Conservation (phyloP, 2,797 vertebrate species). For the Remorina albescens region DNA sequence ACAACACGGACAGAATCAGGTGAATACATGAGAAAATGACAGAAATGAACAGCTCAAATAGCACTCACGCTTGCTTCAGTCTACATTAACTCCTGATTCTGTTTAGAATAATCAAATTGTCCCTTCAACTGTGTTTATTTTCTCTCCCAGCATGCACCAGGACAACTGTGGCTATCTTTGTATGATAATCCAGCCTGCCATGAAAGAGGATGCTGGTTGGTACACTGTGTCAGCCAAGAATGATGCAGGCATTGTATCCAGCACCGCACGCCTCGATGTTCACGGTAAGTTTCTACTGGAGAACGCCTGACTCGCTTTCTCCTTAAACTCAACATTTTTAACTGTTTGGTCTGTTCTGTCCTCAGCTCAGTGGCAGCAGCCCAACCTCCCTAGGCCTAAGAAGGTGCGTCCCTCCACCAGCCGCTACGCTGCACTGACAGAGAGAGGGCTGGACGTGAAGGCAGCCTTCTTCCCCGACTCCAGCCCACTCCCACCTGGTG, state of each 20-base stretch:
- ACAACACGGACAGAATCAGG: slow-evolving; percentile 98
- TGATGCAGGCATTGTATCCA: slow-evolving; percentile 96
- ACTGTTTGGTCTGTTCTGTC: neutral
- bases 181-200: slow-evolving; percentile 97
- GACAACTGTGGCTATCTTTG: slow-evolving; percentile 97
- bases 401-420: slow-evolving; percentile 96
- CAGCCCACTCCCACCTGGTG: slow-evolving; percentile 89
- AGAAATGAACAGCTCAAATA: neutral
- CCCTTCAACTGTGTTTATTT: neutral
- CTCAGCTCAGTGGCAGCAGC: slow-evolving; percentile 96
- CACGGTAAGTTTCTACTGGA: slow-evolving; percentile 86
- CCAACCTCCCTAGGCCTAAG: slow-evolving; percentile 92
- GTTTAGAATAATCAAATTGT: neutral
- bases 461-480: slow-evolving; percentile 98
- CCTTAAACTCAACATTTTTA: rapidly evolving
- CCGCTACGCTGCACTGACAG: slow-evolving; percentile 96
- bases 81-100: neutral
- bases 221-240: slow-evolving; percentile 99
- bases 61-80: no score
- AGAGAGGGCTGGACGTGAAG: slow-evolving; percentile 97
- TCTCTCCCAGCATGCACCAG: slow-evolving; percentile 93
- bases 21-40: slow-evolving; percentile 69
- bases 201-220: slow-evolving; percentile 97
- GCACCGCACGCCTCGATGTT: slow-evolving; percentile 94
- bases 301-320: neutral